These are phyloP conservation scores for Flexamia atlantica DNA, from an alignment of 2,888 invertebrate species.

Conservation along the genomic window DNA sequence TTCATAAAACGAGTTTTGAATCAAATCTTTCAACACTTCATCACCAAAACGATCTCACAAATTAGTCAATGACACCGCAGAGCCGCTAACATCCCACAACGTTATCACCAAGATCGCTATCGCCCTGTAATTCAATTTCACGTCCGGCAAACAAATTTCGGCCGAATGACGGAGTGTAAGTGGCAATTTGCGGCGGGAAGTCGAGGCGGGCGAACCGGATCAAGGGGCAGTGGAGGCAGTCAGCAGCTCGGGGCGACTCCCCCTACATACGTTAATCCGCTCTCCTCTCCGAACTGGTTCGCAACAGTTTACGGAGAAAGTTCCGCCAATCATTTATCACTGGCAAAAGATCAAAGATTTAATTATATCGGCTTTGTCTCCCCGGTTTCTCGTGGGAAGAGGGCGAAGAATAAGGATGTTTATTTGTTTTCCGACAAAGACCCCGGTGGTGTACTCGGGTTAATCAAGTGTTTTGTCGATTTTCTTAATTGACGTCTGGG, in stretches of 20 bases:
- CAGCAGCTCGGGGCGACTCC: neutral
- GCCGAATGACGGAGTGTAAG: conserved; percentile 3
- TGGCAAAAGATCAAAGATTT: conserved; percentile 3
- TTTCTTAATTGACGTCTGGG: neutral
- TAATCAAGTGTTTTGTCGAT: neutral
- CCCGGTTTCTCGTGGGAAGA: neutral
- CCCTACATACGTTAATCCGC: neutral
- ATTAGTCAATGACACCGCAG: neutral
- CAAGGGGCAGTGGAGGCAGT: neutral
- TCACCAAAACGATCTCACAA: neutral
- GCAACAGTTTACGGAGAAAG: neutral
- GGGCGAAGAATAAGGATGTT: neutral
- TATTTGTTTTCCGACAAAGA: conserved; percentile 16
- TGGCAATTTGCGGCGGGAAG: neutral
- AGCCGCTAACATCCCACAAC: no score
- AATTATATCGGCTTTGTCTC: neutral
- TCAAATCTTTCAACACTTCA: neutral
- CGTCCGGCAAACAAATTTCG: conserved; percentile 21
- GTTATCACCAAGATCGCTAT: neutral
- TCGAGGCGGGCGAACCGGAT: neutral
- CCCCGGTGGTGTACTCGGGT: neutral
- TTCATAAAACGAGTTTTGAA: no score
- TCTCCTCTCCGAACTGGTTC: neutral
- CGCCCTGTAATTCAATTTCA: neutral
- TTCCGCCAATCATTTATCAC: conserved; percentile 13